A percentile compares a stretch with the other conserved stretches of the same genome.
Evolutionary conservation across 1,140 invertebrate genomes (phyloP).

Genomic region (Uloborus diversus): DNA sequence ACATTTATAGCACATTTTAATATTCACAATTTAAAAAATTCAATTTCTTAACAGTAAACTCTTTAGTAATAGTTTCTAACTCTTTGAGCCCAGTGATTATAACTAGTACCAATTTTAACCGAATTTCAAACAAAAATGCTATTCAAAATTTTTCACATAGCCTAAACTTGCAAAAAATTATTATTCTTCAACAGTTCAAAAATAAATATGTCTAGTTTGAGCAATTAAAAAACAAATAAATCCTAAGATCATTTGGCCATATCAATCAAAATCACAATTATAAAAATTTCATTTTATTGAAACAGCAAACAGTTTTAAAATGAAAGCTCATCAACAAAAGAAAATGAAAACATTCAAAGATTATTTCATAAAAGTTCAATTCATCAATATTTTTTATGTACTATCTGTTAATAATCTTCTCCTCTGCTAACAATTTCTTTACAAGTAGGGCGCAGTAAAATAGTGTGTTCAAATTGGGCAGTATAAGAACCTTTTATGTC

Average conservation of each 20-base stretch:
- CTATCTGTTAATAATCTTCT: conserved; percentile 82
- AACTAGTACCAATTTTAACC: no score
- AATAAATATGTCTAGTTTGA: no score
- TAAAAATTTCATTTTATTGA: not conserved
- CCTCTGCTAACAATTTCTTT: conserved; percentile 98
- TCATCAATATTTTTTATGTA: not conserved
- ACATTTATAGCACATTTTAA: no score
- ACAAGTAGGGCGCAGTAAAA: conserved; percentile 95
- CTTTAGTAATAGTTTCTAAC: no score
- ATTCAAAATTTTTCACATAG: no score
- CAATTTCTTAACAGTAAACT: no score
- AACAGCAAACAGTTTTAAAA: not conserved
- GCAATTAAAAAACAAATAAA: not conserved
- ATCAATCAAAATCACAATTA: not conserved
- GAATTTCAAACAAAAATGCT: no score
- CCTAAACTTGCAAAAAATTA: no score
- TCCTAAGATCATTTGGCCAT: not conserved
- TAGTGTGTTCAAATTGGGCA: conserved; percentile 99
- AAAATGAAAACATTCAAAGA: not conserved
- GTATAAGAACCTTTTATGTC: conserved; percentile 98
- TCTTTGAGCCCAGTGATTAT: no score
- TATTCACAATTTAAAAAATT: no score
- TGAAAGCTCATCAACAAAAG: not conserved
- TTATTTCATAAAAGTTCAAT: not conserved
- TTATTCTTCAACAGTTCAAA: no score